A percentile compares a stretch with the other conserved stretches of the same genome.
phyloP scores from a whole-genome alignment of 2,888 invertebrate genomes.

The Synanthedon andrenaeformis region DNA sequence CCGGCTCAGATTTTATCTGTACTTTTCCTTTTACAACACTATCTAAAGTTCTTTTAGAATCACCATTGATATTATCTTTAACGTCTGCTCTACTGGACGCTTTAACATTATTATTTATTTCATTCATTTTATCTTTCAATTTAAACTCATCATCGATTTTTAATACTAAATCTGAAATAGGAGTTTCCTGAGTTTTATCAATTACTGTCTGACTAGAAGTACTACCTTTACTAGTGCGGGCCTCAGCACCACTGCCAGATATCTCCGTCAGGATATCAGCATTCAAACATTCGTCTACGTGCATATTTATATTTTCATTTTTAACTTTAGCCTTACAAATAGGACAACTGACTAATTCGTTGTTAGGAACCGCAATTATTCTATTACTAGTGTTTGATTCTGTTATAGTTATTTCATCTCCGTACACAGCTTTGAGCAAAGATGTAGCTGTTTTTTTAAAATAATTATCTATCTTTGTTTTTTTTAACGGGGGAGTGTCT shows the following conservation, averaged over 20 bases:
- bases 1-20: slow-evolving; percentile 20
- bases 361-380: slow-evolving; percentile 22
- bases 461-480: slow-evolving; percentile 52
- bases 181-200: not conserved
- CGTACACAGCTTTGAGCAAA: slow-evolving; percentile 54
- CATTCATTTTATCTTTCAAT: not conserved
- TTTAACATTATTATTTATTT: not conserved
- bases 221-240: not conserved
- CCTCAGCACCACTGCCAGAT: not conserved
- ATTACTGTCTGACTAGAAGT: not conserved
- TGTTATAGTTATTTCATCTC: slow-evolving; percentile 37
- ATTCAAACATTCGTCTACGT: slow-evolving; percentile 60
- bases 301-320: slow-evolving; percentile 42
- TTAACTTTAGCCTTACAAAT: slow-evolving; percentile 47
- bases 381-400: slow-evolving; percentile 24
- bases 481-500: slow-evolving; percentile 36
- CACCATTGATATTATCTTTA: slow-evolving; percentile 6
- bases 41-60: slow-evolving; percentile 10
- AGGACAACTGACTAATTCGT: slow-evolving; percentile 51
- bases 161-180: not conserved
- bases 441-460: slow-evolving; percentile 34
- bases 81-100: slow-evolving; percentile 1
- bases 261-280: slow-evolving; percentile 30
- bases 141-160: not conserved
- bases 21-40: slow-evolving; percentile 10